Conservation (phyloP, 2,113 vertebrate genomes). For the Neolamprologus cancellatus region DNA sequence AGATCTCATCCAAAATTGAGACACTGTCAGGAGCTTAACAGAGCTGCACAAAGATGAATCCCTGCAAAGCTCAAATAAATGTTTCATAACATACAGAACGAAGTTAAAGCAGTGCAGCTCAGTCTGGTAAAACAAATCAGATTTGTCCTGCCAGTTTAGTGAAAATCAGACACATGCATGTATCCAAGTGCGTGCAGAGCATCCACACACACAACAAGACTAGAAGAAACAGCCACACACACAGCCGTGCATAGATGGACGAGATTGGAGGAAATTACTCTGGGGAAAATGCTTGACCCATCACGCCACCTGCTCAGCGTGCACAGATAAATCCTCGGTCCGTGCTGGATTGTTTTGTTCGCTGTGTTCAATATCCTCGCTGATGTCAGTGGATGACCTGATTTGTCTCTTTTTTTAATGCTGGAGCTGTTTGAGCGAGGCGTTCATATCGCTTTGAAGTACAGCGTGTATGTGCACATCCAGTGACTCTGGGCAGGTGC, state of each 20-base stretch:
- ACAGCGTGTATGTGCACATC: not conserved
- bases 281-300: slow-evolving; percentile 59
- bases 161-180: not conserved
- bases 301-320: slow-evolving; percentile 56
- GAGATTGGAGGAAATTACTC: slow-evolving; percentile 56
- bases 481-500: slow-evolving; percentile 43
- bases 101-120: not conserved
- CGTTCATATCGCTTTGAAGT: slow-evolving; percentile 52
- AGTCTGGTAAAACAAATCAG: not conserved
- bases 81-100: not conserved
- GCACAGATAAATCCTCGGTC: slow-evolving; percentile 53
- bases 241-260: not conserved
- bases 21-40: not conserved
- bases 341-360: slow-evolving; percentile 46
- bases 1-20: not conserved
- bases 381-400: slow-evolving; percentile 59
- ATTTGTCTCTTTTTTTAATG: slow-evolving; percentile 12
- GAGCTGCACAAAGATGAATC: not conserved
- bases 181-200: not conserved
- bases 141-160: not conserved
- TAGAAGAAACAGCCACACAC: not conserved
- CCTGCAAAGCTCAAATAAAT: not conserved
- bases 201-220: not conserved
- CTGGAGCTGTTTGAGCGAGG: slow-evolving; percentile 7
- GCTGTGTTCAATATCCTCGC: slow-evolving; percentile 46